A percentile compares a stretch with the other conserved stretches of the same genome.
Evolutionary conservation across 2,888 invertebrate genomes (phyloP).

Genomic region (Lumbricus terrestris): DNA sequence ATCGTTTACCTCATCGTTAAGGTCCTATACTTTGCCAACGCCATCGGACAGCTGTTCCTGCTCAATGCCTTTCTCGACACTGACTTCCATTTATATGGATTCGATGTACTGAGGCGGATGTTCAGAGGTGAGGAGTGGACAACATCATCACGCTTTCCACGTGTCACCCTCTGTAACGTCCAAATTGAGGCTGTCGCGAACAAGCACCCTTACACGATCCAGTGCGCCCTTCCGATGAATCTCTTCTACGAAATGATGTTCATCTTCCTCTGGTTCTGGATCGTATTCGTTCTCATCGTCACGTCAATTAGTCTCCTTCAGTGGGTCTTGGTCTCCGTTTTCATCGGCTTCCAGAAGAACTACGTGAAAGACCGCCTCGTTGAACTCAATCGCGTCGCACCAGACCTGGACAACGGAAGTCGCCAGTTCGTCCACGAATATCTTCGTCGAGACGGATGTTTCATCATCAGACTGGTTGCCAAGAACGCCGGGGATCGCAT

Average conservation of each 20-base stretch:
- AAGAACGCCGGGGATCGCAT: conserved; percentile 7
- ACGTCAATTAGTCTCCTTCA: conserved; percentile 32
- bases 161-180: conserved; percentile 58
- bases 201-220: conserved; percentile 59
- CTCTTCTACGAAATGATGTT: conserved; percentile 53
- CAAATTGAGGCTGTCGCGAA: conserved; percentile 55
- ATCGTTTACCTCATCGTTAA: conserved; percentile 56
- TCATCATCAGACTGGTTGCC: conserved; percentile 10
- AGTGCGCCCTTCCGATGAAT: conserved; percentile 54
- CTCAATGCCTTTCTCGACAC: conserved; percentile 61
- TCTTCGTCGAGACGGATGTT: conserved; percentile 11
- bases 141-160: conserved; percentile 45
- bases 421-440: background rate
- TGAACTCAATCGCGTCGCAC: conserved; percentile 49
- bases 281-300: conserved; percentile 58
- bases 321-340: conserved; percentile 31
- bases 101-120: conserved; percentile 54
- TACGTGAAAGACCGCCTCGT: conserved; percentile 60
- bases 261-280: conserved; percentile 63
- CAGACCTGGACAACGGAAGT: background rate
- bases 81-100: conserved; percentile 58
- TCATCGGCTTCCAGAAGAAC: conserved; percentile 51
- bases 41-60: conserved; percentile 60
- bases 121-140: conserved; percentile 29
- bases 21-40: conserved; percentile 58